phyloP scores from a whole-genome alignment of 2,797 vertebrate genomes.

The Aldrovandia affinis region DNA sequence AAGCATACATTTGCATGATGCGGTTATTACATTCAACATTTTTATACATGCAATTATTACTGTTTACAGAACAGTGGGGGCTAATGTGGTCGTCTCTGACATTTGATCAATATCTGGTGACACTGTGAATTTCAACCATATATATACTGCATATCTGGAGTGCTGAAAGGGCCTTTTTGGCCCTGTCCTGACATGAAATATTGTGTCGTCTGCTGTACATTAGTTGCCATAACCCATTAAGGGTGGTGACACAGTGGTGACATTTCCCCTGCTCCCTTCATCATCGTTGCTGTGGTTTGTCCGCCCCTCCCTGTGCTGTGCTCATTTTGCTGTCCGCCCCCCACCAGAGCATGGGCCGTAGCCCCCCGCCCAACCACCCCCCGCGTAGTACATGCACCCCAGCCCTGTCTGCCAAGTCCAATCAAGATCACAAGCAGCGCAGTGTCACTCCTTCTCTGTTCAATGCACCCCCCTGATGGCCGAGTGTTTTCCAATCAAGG shows the following conservation, averaged over 20 bases:
- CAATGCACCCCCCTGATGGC: background rate
- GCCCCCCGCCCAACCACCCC: background rate
- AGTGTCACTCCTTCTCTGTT: constrained; percentile 7
- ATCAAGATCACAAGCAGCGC: background rate
- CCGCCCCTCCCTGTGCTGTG: constrained; percentile 4
- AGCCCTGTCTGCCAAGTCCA: constrained; percentile 8
- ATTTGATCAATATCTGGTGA: constrained; percentile 80
- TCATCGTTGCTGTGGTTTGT: constrained; percentile 20
- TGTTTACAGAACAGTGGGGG: background rate
- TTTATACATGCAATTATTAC: background rate
- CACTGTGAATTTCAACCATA: background rate
- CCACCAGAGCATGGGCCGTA: constrained; percentile 3
- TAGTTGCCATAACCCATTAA: constrained; percentile 72
- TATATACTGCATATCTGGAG: background rate
- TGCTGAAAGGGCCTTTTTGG: constrained; percentile 74
- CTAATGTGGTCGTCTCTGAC: constrained; percentile 47
- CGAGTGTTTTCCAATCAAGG: constrained; percentile 7
- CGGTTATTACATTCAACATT: background rate
- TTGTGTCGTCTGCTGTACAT: constrained; percentile 72
- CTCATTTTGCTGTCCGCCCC: constrained; percentile 27
- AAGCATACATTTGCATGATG: background rate
- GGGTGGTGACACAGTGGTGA: constrained; percentile 42
- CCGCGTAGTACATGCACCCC: background rate
- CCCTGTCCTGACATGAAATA: constrained; percentile 72
- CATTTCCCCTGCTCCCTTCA: constrained; percentile 51